Percentiles rank a stretch among this genome's conserved stretches.
These are phyloP conservation scores for Cosmia trapezina DNA, from an alignment of 2,888 invertebrate genomes.

Conservation along the genomic window DNA sequence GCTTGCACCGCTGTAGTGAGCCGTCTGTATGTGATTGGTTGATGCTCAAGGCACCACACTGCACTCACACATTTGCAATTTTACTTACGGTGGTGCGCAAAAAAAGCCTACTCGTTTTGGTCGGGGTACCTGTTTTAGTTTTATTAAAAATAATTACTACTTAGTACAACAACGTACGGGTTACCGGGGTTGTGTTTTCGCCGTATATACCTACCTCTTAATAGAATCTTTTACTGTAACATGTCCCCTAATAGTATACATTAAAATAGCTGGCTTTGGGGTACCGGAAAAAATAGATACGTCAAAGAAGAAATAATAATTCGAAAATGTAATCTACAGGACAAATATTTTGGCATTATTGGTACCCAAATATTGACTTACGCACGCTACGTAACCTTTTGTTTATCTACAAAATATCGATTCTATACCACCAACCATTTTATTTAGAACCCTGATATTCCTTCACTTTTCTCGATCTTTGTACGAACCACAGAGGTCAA, in stretches of 20 bases:
- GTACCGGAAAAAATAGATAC: not conserved
- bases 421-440: constrained; percentile 39
- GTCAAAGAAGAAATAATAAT: not conserved
- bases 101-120: too few species aligned
- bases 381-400: constrained; percentile 32
- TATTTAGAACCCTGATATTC: constrained; percentile 15
- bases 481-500: constrained; percentile 21
- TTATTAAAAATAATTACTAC: too few species aligned
- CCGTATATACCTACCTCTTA: not conserved
- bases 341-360: constrained; percentile 23
- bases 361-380: constrained; percentile 21
- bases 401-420: constrained; percentile 54
- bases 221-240: not conserved
- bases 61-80: too few species aligned
- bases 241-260: not conserved
- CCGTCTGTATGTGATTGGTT: too few species aligned
- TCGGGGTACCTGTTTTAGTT: too few species aligned
- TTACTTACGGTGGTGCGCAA: too few species aligned
- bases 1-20: too few species aligned
- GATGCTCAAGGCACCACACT: too few species aligned
- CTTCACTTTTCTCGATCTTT: not conserved
- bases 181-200: not conserved
- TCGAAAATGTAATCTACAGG: constrained; percentile 7
- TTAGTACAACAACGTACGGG: too few species aligned
- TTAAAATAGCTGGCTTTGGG: not conserved